phyloP scores from a whole-genome alignment of 2,797 vertebrate genomes.

The Pipistrellus pipistrellus region DNA sequence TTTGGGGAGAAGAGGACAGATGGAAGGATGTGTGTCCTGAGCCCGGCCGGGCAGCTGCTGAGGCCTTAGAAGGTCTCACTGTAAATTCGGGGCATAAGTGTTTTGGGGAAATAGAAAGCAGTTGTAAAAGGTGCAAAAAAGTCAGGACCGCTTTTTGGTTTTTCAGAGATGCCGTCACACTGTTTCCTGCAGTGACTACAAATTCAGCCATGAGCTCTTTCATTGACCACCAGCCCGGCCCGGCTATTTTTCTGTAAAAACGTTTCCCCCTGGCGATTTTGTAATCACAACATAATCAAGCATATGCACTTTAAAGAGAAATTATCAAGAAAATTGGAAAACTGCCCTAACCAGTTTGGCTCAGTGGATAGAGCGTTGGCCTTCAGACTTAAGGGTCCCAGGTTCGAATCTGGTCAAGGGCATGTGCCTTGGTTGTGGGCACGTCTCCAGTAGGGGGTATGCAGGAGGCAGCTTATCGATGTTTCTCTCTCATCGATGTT shows the following conservation, averaged over 20 bases:
- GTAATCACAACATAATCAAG: not conserved
- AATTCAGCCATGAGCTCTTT: not conserved
- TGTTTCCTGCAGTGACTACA: not conserved
- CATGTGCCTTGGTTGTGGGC: too few relatives aligned
- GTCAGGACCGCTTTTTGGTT: not conserved
- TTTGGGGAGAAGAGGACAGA: not conserved
- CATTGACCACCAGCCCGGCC: not conserved
- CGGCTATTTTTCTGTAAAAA: not conserved
- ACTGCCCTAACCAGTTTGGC: too few relatives aligned
- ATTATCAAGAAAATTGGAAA: not conserved
- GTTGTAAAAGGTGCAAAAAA: not conserved
- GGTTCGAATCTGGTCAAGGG: too few relatives aligned
- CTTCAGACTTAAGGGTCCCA: too few relatives aligned
- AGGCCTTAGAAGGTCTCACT: not conserved
- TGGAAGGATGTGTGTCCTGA: not conserved
- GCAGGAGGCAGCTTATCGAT: too few relatives aligned
- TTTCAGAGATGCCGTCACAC: not conserved
- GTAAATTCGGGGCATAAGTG: not conserved
- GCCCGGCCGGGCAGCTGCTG: not conserved
- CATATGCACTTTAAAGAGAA: not conserved
- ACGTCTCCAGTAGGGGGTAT: too few relatives aligned
- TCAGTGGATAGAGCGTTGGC: too few relatives aligned
- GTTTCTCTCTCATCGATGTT: too few relatives aligned
- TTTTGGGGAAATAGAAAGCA: slow-evolving; percentile 20
- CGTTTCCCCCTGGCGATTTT: not conserved